Percentiles rank a stretch among this genome's conserved stretches.
phyloP scores from a whole-genome alignment of 2,113 vertebrate genomes.

The Brachyhypopomus gauderio region DNA sequence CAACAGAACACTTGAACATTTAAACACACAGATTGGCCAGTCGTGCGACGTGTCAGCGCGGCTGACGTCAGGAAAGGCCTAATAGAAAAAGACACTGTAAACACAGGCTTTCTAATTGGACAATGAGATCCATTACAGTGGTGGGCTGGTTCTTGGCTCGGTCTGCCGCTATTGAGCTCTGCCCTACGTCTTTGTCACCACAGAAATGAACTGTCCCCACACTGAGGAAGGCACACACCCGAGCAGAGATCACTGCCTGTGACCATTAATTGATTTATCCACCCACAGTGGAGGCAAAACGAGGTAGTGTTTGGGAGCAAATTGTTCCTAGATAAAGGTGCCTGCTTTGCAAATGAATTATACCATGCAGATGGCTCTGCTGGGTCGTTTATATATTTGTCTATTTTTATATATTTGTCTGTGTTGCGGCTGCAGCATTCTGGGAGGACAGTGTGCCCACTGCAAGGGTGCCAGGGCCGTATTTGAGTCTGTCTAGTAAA shows the following conservation, averaged over 20 bases:
- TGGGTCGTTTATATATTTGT: background rate
- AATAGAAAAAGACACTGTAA: background rate
- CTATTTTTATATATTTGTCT: slow-evolving; percentile 50
- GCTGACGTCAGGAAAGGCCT: background rate
- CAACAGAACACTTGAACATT: background rate
- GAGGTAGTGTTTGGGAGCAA: slow-evolving; percentile 29
- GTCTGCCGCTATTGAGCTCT: slow-evolving; percentile 13
- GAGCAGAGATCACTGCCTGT: slow-evolving; percentile 8
- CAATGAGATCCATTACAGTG: slow-evolving; percentile 30
- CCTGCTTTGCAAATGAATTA: slow-evolving; percentile 59
- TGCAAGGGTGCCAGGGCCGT: slow-evolving; percentile 49
- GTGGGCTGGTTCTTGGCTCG: slow-evolving; percentile 31
- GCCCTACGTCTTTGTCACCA: slow-evolving; percentile 25
- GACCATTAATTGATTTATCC: slow-evolving; percentile 45
- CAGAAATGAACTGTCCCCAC: slow-evolving; percentile 15
- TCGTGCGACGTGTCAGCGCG: background rate
- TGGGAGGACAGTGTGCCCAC: slow-evolving; percentile 54
- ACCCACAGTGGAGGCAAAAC: slow-evolving; percentile 29
- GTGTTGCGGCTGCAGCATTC: slow-evolving; percentile 45
- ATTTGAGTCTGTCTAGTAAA: slow-evolving; percentile 62
- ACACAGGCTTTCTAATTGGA: slow-evolving; percentile 31
- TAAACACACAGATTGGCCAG: slow-evolving; percentile 3
- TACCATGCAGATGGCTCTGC: slow-evolving; percentile 59
- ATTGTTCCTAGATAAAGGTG: slow-evolving; percentile 35
- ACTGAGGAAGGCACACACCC: slow-evolving; percentile 2